Conservation (phyloP, 2,113 vertebrate species). For the Numida meleagris region DNA sequence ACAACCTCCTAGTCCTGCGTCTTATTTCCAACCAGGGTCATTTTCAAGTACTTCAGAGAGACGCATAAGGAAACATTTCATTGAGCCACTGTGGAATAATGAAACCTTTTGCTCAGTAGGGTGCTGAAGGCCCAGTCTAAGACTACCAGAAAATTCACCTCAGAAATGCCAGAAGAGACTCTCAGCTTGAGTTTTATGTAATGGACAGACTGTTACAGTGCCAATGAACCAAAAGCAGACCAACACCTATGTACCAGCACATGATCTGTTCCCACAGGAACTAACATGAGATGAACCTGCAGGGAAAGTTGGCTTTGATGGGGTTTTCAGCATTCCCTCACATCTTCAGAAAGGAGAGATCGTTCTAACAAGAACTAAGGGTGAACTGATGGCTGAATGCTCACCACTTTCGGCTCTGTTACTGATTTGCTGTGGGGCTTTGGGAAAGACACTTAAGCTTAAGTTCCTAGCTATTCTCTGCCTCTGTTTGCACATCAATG, state of each 20-base stretch:
- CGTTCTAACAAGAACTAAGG: background rate
- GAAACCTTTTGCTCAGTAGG: background rate
- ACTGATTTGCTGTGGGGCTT: constrained; percentile 1
- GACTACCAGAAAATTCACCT: background rate
- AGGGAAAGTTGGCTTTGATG: background rate
- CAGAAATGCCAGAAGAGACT: background rate
- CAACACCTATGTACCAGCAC: fast-evolving
- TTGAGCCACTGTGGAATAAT: background rate
- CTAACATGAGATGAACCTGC: background rate
- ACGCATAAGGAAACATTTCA: background rate
- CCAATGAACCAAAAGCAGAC: background rate
- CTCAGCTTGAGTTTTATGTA: background rate
- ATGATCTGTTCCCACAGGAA: background rate
- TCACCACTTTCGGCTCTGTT: background rate
- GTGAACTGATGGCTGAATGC: background rate
- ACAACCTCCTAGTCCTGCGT: background rate
- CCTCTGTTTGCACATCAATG: background rate
- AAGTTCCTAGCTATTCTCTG: background rate
- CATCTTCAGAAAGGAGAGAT: background rate
- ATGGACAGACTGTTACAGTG: background rate
- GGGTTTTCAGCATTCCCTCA: background rate
- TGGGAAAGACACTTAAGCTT: background rate
- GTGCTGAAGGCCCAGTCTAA: background rate
- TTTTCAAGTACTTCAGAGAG: background rate
- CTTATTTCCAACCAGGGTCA: background rate